Evolutionary conservation across 2,113 vertebrate genomes (phyloP).

Genomic region (Coptodon rendalli): DNA sequence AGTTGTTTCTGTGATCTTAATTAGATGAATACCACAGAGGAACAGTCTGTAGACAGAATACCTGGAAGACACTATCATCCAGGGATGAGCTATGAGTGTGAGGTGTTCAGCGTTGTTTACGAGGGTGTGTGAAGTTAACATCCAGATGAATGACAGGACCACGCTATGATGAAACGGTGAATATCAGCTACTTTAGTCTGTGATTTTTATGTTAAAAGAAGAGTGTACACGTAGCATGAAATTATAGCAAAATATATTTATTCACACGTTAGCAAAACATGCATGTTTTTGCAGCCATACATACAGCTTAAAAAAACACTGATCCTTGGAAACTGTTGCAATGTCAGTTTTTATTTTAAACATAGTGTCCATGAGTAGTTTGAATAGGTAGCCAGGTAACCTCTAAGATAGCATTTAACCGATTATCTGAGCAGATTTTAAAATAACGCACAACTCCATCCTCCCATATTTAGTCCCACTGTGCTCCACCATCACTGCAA

Average conservation of each 20-base stretch:
- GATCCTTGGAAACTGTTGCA: neutral
- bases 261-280: no score
- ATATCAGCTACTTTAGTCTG: neutral
- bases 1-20: constrained; percentile 5
- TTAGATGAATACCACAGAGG: neutral
- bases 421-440: neutral
- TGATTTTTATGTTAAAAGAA: neutral
- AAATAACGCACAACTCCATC: neutral
- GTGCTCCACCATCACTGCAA: neutral
- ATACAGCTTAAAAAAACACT: neutral
- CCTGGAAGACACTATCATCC: neutral
- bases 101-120: neutral
- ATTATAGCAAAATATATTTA: neutral
- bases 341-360: fast-evolving
- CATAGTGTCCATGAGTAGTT: neutral
- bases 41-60: neutral
- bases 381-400: neutral
- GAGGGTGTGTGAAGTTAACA: neutral
- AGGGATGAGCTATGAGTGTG: neutral
- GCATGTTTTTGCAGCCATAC: neutral
- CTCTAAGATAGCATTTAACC: neutral
- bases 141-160: neutral
- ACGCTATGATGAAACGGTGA: neutral
- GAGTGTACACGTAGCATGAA: neutral
- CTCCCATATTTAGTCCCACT: neutral